phyloP scores from a whole-genome alignment of 2,113 vertebrate species.

The Hylia prasina region DNA sequence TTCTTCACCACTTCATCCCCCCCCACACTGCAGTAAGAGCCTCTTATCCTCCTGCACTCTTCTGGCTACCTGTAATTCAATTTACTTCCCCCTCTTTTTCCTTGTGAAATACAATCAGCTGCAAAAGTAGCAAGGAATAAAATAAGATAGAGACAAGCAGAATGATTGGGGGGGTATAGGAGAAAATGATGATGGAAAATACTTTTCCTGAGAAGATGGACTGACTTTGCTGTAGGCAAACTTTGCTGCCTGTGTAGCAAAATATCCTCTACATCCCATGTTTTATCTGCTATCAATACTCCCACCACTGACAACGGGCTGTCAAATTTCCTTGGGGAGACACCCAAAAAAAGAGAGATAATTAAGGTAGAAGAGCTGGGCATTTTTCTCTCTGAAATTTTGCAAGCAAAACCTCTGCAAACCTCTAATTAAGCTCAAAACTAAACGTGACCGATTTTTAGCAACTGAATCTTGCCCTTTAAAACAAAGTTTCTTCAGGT shows the following conservation, averaged over 20 bases:
- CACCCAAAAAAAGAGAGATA: not conserved
- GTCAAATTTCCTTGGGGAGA: not conserved
- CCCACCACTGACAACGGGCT: not conserved
- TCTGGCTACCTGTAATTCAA: not conserved
- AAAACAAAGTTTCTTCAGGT: not conserved
- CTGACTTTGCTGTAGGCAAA: not conserved
- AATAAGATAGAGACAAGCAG: not conserved
- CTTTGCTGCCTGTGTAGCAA: not conserved
- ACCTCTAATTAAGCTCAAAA: not conserved
- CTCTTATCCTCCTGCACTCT: conserved; percentile 16
- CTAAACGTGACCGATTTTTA: not conserved
- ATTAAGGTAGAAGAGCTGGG: not conserved
- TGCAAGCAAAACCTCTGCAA: not conserved
- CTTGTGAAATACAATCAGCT: not conserved
- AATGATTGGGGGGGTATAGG: not conserved
- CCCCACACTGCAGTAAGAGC: not conserved
- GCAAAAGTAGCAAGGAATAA: not conserved
- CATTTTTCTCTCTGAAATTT: not conserved
- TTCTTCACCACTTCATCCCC: not conserved
- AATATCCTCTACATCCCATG: not conserved
- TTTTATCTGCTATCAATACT: not conserved
- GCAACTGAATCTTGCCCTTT: not conserved
- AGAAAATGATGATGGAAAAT: not conserved
- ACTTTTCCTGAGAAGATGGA: not conserved
- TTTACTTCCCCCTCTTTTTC: not conserved